phyloP scores from a whole-genome alignment of 2,888 invertebrate species.

The Sphaerophoria taeniata region DNA sequence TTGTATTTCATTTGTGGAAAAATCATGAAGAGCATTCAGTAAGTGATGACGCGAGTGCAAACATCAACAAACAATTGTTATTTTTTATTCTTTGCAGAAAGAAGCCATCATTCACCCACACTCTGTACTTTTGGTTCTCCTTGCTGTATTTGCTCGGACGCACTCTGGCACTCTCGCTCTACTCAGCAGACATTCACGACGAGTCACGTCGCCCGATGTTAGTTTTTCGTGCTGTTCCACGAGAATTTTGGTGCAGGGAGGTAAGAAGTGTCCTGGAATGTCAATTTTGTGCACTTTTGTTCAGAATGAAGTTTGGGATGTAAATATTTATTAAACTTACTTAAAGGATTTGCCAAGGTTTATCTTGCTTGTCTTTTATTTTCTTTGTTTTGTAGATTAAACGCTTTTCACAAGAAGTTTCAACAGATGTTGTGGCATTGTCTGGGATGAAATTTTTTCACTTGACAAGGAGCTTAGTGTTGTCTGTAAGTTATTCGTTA shows the following conservation, averaged over 20 bases:
- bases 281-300: no score
- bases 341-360: no score
- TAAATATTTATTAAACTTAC: no score
- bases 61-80: neutral
- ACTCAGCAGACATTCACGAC: slow-evolving; percentile 85
- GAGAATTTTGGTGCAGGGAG: slow-evolving; percentile 83
- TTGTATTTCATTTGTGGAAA: slow-evolving; percentile 86
- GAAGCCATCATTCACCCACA: slow-evolving; percentile 81
- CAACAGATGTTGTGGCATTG: slow-evolving; percentile 80
- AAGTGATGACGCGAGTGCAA: slow-evolving; percentile 59
- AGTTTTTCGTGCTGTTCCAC: slow-evolving; percentile 82
- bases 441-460: slow-evolving; percentile 82
- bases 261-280: slow-evolving; percentile 76
- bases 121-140: slow-evolving; percentile 85
- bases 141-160: slow-evolving; percentile 84
- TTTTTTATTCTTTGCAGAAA: slow-evolving; percentile 75
- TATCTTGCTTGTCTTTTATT: slow-evolving; percentile 45
- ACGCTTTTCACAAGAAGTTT: slow-evolving; percentile 81
- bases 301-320: no score
- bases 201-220: slow-evolving; percentile 83
- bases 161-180: slow-evolving; percentile 84
- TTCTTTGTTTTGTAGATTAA: slow-evolving; percentile 78
- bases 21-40: slow-evolving; percentile 84
- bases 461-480: slow-evolving; percentile 80
- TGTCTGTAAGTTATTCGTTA: slow-evolving; percentile 77